phyloP scores from a whole-genome alignment of 2,113 vertebrate genomes.

The Hyperoodon ampullatus region DNA sequence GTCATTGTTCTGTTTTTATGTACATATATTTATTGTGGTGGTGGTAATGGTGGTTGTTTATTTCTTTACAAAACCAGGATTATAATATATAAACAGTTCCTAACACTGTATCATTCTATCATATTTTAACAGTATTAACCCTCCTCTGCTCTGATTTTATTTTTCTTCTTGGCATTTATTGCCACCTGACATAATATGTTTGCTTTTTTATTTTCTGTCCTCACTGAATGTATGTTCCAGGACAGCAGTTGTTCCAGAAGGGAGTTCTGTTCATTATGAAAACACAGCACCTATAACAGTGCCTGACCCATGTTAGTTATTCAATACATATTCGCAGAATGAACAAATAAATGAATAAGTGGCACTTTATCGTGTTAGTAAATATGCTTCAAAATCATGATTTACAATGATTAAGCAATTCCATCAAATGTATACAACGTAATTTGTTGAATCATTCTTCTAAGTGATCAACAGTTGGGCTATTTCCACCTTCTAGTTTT shows the following conservation, averaged over 20 bases:
- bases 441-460: not conserved
- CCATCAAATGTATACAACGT: not conserved
- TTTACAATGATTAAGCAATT: not conserved
- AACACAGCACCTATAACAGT: not conserved
- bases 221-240: not conserved
- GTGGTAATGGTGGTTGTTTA: not conserved
- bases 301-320: not conserved
- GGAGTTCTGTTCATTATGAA: not conserved
- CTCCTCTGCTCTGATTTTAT: not conserved
- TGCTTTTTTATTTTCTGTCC: not conserved
- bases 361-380: not conserved
- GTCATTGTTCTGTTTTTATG: not conserved
- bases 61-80: not conserved
- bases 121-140: not conserved
- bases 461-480: not conserved
- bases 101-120: not conserved
- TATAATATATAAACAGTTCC: not conserved
- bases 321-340: not conserved
- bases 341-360: not conserved
- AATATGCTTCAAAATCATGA: not conserved
- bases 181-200: not conserved
- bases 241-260: not conserved
- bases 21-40: not conserved
- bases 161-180: not conserved
- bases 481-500: not conserved